Evolutionary conservation across 2,113 vertebrate species (phyloP), one percentile per base, ranked within the genome.

Genomic region (Fulmarus glacialis): DNA sequence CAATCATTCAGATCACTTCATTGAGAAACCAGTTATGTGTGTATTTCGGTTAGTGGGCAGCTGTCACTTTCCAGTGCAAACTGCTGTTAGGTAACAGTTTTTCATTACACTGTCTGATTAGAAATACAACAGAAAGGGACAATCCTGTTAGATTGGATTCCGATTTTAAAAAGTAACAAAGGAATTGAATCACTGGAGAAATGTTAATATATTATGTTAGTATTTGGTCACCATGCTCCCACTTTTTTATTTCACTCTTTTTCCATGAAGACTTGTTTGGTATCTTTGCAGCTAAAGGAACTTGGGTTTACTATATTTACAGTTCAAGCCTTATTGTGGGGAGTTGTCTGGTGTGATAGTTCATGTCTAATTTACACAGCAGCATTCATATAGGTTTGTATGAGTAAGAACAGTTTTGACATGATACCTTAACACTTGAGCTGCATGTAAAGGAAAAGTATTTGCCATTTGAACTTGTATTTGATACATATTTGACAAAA

Each of bases 401-500:
- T 0, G 0, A 90, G 15, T 82, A 45, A 78, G 71, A 87, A 18
- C 53, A 36, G 48, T 64, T 73, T 43, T 71, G 74, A 20, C 64
- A 0, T 36, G 38, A 59, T 73, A 67, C 26, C 53, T 32, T 83
- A 82, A 53, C 42, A 2, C 90, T 74, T 82, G 22, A 78, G 52
- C 73, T 95, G 73, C 89, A 73, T 55, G 72, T 87, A 71, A 63
- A 86, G 81, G 66, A 70, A 79, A 88, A 90, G 18, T 79, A 81
- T 79, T 93, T 96, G 77, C 66, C 77, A 6, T 82, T 93, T 93
- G 82, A 40, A 47, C 38, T 87, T 83, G 38, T 62, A 15, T 68
- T 90, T 92, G 50, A 71, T 81, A 36, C 7, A 3, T 94, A 14
- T 80, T 94, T 97, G 91, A 98, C 96, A 95, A 97, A 92, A 70